Conservation (phyloP, 1,140 invertebrate genomes). For the Metopolophium dirhodum region DNA sequence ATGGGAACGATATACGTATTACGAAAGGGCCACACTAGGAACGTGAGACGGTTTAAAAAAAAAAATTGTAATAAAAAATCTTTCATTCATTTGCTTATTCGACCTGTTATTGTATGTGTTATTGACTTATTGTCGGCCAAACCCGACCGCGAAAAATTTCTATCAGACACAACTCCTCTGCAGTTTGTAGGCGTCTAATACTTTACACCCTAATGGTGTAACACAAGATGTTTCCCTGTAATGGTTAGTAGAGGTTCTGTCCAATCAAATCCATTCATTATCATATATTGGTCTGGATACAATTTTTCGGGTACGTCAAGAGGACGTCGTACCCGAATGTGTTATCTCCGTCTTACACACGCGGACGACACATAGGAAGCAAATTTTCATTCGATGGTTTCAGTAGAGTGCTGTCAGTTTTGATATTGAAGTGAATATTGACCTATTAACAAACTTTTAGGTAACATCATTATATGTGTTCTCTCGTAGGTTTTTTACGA, state of each 20-base stretch:
- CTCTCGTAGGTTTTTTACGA: too few species aligned
- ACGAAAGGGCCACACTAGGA: background rate
- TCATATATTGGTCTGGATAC: background rate
- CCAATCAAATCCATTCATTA: background rate
- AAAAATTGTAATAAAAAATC: background rate
- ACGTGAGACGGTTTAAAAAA: background rate
- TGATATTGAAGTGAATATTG: too few species aligned
- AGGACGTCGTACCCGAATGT: too few species aligned
- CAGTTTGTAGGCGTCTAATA: background rate
- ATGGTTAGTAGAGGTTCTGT: background rate
- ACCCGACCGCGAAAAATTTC: background rate
- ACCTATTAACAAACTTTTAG: too few species aligned
- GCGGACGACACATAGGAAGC: too few species aligned
- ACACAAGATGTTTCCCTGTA: background rate
- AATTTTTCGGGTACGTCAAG: background rate
- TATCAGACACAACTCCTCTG: too few species aligned
- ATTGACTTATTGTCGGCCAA: too few species aligned
- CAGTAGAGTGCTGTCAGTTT: too few species aligned
- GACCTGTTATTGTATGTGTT: background rate
- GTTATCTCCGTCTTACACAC: too few species aligned
- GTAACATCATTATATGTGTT: too few species aligned
- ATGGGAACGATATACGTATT: background rate
- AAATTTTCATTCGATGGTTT: too few species aligned
- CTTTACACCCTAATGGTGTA: background rate
- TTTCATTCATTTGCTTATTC: background rate